Evolutionary conservation across 2,888 invertebrate genomes (phyloP).

Genomic region (Anoplius nigerrimus): DNA sequence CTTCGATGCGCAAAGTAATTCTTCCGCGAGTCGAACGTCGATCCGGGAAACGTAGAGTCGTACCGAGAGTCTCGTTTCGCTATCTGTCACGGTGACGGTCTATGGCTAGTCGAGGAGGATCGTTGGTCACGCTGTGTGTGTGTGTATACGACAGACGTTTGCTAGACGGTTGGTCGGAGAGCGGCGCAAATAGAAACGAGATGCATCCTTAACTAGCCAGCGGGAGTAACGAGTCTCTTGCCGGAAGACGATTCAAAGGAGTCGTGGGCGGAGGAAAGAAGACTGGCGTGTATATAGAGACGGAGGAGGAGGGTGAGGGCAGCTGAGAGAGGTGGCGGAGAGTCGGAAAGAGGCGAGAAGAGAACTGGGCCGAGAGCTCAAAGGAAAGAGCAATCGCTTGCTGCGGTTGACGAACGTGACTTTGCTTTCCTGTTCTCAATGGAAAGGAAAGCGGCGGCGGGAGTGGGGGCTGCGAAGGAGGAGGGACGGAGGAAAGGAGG

Average conservation of each 20-base stretch:
- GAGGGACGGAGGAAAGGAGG: constrained; percentile 11
- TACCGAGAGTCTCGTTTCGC: too few relatives aligned
- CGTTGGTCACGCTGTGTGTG: too few relatives aligned
- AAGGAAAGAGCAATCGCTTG: constrained; percentile 62
- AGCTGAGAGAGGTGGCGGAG: constrained; percentile 10
- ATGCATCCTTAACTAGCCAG: constrained; percentile 5
- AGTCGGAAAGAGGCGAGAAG: constrained; percentile 3
- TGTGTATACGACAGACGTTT: neutral
- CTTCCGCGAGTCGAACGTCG: too few relatives aligned
- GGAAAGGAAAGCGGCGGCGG: constrained; percentile 41
- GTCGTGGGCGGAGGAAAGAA: constrained; percentile 15
- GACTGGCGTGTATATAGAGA: neutral
- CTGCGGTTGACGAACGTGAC: constrained; percentile 66
- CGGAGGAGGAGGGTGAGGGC: constrained; percentile 6
- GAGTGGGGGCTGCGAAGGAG: too few relatives aligned
- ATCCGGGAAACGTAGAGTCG: too few relatives aligned
- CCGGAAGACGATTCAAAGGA: too few relatives aligned
- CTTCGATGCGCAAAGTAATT: too few relatives aligned
- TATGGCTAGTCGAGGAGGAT: too few relatives aligned
- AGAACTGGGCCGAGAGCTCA: constrained; percentile 55
- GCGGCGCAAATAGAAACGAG: neutral
- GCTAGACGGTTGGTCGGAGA: neutral
- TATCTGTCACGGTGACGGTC: too few relatives aligned
- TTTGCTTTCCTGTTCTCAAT: constrained; percentile 53
- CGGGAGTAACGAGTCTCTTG: constrained; percentile 23